Percentiles rank a stretch among this genome's conserved stretches.
These are phyloP conservation scores for Caretta caretta DNA, from an alignment of 2,113 vertebrate species.

Conservation along the genomic window DNA sequence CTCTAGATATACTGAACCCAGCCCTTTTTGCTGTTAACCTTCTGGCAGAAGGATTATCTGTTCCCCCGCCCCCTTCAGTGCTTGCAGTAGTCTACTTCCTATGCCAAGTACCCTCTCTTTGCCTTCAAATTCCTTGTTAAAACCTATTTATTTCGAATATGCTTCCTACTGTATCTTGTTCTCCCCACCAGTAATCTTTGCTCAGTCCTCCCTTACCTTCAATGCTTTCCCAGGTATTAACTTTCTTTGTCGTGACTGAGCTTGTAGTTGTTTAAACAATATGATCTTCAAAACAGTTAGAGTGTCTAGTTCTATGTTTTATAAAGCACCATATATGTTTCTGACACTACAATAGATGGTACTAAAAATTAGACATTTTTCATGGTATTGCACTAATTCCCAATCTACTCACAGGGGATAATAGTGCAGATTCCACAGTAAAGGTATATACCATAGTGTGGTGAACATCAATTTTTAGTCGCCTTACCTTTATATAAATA, in stretches of 20 bases:
- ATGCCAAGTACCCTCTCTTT: background rate
- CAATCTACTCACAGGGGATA: background rate
- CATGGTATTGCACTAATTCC: background rate
- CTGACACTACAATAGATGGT: background rate
- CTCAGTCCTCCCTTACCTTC: background rate
- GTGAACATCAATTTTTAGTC: background rate
- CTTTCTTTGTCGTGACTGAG: background rate
- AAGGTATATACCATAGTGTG: background rate
- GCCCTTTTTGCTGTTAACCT: background rate
- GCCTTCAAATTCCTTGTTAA: rapidly evolving
- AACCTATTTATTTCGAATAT: rapidly evolving
- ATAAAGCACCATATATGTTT: rapidly evolving
- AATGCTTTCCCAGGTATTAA: background rate
- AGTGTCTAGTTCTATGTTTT: background rate
- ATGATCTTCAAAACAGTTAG: background rate
- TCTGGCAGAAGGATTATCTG: too few species aligned
- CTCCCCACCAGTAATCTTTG: background rate
- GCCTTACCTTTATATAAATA: background rate
- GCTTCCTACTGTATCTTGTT: rapidly evolving
- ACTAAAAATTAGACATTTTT: background rate
- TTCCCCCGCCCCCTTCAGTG: too few species aligned
- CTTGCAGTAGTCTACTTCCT: background rate
- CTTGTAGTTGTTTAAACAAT: background rate
- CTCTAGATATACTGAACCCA: rapidly evolving
- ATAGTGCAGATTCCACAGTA: background rate